Evolutionary conservation across 2,888 invertebrate genomes (phyloP).

Genomic region (Drosophila neotestacea): DNA sequence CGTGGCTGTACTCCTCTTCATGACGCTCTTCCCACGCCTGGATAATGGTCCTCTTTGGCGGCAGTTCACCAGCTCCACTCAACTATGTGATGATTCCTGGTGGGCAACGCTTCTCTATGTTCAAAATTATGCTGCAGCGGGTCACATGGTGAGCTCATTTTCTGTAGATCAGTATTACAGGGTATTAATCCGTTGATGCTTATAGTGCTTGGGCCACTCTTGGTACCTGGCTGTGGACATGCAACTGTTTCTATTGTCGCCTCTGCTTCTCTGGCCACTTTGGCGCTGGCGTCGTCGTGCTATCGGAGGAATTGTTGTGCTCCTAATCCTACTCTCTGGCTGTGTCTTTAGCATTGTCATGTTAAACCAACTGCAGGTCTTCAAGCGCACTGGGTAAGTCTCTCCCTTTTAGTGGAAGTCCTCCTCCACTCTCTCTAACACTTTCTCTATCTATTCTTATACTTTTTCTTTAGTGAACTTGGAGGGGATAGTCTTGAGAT

Average conservation of each 20-base stretch:
- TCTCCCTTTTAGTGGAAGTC: no score
- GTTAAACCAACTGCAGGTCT: constrained; percentile 55
- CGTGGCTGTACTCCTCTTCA: constrained; percentile 85
- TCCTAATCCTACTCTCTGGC: constrained; percentile 68
- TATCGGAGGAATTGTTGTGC: constrained; percentile 46
- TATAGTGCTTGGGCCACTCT: constrained; percentile 86
- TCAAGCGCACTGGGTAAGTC: constrained; percentile 38
- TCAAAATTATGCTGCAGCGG: constrained; percentile 84
- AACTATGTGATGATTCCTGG: constrained; percentile 83
- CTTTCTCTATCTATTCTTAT: no score
- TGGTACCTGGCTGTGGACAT: constrained; percentile 87
- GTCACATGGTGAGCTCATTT: constrained; percentile 64
- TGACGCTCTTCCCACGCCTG: constrained; percentile 84
- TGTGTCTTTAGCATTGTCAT: constrained; percentile 74
- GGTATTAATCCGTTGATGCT: neutral
- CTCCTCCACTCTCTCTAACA: no score
- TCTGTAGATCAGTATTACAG: neutral
- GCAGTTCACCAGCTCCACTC: constrained; percentile 26
- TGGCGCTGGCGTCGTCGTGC: constrained; percentile 79
- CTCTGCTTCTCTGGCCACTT: constrained; percentile 86
- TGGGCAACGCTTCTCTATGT: constrained; percentile 85
- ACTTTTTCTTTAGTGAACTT: constrained; percentile 27
- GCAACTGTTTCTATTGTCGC: constrained; percentile 87
- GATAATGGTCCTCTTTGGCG: constrained; percentile 86
- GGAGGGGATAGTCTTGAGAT: constrained; percentile 43